Conservation (phyloP, 2,888 invertebrate species). For the Trichogramma evanescens region DNA sequence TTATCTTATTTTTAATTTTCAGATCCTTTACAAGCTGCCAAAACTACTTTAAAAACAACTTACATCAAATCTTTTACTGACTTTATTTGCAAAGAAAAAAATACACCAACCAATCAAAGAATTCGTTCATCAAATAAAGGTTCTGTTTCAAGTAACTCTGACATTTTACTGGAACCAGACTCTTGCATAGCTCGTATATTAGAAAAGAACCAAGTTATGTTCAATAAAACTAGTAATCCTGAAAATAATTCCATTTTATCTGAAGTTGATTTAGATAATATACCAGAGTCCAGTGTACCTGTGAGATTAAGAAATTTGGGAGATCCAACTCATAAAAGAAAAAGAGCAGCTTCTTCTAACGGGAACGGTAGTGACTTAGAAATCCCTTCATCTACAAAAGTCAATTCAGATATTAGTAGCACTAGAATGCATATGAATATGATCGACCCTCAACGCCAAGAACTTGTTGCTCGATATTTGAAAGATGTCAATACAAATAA, state of each 20-base stretch:
- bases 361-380: conserved; percentile 4
- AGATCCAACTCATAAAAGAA: conserved; percentile 6
- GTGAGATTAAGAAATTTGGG: not conserved
- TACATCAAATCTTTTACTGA: conserved; percentile 10
- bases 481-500: conserved; percentile 14
- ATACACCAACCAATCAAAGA: not conserved
- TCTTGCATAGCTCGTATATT: conserved; percentile 16
- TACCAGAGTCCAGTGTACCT: not conserved
- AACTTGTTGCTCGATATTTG: conserved; percentile 17
- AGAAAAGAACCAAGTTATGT: conserved; percentile 4
- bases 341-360: conserved; percentile 6
- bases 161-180: conserved; percentile 19
- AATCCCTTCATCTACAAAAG: conserved; percentile 13
- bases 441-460: conserved; percentile 17
- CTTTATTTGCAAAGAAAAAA: conserved; percentile 6
- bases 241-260: conserved; percentile 6
- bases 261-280: not conserved
- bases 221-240: not conserved
- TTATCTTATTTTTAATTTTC: not conserved
- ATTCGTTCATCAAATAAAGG: not conserved
- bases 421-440: conserved; percentile 8
- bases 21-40: conserved; percentile 14
- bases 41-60: conserved; percentile 10
- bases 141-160: conserved; percentile 9
- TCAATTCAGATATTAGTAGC: conserved; percentile 10